These are phyloP conservation scores for Grantiella picta DNA, from an alignment of 2,113 vertebrate genomes.

Conservation along the genomic window DNA sequence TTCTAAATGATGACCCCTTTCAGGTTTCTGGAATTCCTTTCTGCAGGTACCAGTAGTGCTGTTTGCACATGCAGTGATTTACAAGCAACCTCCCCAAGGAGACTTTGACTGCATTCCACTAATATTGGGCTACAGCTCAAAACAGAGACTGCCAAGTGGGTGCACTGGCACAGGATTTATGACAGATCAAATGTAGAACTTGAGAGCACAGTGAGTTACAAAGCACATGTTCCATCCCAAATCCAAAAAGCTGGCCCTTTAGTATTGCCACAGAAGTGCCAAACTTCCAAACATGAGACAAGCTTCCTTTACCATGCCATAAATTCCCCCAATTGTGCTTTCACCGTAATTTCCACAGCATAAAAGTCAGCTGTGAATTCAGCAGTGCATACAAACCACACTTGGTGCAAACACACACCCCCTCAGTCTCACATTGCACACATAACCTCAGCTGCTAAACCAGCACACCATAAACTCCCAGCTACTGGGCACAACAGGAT, in stretches of 20 bases:
- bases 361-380: not conserved
- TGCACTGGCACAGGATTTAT: not conserved
- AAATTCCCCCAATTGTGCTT: not conserved
- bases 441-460: not conserved
- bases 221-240: not conserved
- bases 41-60: not conserved
- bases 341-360: not conserved
- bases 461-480: not conserved
- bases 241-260: not conserved
- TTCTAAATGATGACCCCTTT: not conserved
- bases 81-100: not conserved
- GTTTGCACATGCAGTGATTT: not conserved
- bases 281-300: not conserved
- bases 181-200: not conserved
- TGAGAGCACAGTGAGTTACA: not conserved
- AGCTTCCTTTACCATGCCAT: not conserved
- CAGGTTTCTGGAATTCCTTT: not conserved
- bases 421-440: not conserved
- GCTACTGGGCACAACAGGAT: not conserved
- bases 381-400: not conserved
- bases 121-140: not conserved
- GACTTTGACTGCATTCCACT: not conserved
- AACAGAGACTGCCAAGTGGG: not conserved
- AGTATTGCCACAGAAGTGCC: not conserved
- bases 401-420: not conserved